A percentile compares a stretch with the other conserved stretches of the same genome.
These are phyloP conservation scores for Lasius fuliginosus DNA, from an alignment of 2,888 invertebrate genomes.

Conservation along the genomic window DNA sequence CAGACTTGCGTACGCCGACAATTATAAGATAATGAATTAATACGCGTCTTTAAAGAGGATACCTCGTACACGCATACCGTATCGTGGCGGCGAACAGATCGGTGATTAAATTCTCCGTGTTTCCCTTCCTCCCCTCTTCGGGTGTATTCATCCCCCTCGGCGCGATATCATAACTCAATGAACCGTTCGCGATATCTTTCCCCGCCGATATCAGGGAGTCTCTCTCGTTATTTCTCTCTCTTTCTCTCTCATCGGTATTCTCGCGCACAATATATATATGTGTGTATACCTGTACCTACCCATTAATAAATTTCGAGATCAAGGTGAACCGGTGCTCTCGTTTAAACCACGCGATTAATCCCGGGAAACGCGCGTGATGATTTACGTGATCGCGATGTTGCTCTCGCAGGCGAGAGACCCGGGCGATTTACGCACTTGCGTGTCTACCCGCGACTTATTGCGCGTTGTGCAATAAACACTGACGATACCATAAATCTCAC, in stretches of 20 bases:
- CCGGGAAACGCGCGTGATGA: constrained; percentile 56
- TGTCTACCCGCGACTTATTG: constrained; percentile 1
- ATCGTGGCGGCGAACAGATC: constrained; percentile 5
- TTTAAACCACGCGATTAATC: constrained; percentile 66
- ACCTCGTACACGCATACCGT: background rate
- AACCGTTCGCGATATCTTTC: constrained; percentile 48
- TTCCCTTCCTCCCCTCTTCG: background rate
- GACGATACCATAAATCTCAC: constrained; percentile 48
- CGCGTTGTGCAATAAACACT: constrained; percentile 35
- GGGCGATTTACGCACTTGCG: constrained; percentile 57
- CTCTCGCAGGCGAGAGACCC: constrained; percentile 28
- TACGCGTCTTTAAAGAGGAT: constrained; percentile 28
- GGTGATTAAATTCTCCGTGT: constrained; percentile 42
- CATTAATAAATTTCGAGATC: constrained; percentile 73
- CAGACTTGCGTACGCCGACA: constrained; percentile 38
- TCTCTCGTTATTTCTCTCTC: background rate
- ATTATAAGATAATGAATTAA: constrained; percentile 56
- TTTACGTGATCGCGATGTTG: constrained; percentile 58
- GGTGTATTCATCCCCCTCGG: constrained; percentile 19
- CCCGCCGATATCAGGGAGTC: constrained; percentile 37
- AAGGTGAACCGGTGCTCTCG: constrained; percentile 69
- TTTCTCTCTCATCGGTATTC: background rate
- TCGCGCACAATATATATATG: constrained; percentile 52
- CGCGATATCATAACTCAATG: constrained; percentile 48
- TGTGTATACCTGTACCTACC: background rate